Percentiles rank a stretch among this genome's conserved stretches.
phyloP scores from a whole-genome alignment of 2,888 invertebrate species.

The Troides helena region DNA sequence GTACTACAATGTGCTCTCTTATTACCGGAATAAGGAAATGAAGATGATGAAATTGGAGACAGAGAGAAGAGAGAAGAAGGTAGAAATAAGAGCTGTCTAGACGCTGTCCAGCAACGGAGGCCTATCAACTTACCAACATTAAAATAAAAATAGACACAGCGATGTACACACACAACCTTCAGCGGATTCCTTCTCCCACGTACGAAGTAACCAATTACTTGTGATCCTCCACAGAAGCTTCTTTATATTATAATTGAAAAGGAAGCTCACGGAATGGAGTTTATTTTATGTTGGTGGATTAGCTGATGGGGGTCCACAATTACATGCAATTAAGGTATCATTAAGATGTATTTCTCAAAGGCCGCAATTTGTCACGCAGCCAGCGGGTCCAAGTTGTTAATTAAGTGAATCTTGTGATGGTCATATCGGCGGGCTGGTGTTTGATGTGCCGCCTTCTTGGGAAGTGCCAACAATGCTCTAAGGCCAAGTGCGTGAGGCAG shows the following conservation, averaged over 20 bases:
- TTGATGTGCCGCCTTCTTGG: conserved; percentile 14
- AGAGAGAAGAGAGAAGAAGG: no score
- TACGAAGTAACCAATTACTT: neutral
- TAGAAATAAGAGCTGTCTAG: no score
- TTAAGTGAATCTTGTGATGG: conserved; percentile 35
- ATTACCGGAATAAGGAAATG: no score
- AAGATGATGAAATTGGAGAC: no score
- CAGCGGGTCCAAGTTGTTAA: conserved; percentile 29
- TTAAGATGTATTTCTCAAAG: conserved; percentile 39
- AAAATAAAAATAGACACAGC: no score
- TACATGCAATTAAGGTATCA: conserved; percentile 44
- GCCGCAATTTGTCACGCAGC: conserved; percentile 41
- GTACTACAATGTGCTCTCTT: no score
- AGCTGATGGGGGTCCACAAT: conserved; percentile 34
- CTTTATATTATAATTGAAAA: neutral
- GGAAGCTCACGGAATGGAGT: neutral
- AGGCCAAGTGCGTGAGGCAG: neutral
- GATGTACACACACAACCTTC: neutral
- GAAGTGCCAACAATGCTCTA: neutral
- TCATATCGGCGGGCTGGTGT: neutral
- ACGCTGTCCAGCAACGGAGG: no score
- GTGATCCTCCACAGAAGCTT: neutral
- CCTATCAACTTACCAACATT: no score
- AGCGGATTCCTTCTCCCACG: conserved; percentile 11
- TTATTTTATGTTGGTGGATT: conserved; percentile 20